A percentile compares a stretch with the other conserved stretches of the same genome.
phyloP scores from a whole-genome alignment of 2,888 invertebrate genomes.

The Nephrotoma guestfalica region DNA sequence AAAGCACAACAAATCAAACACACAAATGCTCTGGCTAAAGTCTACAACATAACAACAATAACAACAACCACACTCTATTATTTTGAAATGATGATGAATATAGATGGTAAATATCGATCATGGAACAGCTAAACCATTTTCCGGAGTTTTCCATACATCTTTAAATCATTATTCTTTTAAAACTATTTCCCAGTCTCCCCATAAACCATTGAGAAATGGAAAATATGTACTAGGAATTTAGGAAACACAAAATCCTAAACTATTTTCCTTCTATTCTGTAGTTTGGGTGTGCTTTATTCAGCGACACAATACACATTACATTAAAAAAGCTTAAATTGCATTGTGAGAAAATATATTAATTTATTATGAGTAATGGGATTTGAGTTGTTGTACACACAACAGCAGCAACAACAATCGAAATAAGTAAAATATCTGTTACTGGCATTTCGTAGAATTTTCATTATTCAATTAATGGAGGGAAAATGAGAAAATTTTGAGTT shows the following conservation, averaged over 20 bases:
- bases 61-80: background rate
- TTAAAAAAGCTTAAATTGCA: background rate
- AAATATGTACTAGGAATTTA: background rate
- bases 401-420: background rate
- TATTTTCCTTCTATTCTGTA: background rate
- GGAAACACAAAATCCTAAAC: background rate
- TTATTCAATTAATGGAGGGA: background rate
- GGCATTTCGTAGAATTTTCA: background rate
- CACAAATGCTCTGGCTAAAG: background rate
- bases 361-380: background rate
- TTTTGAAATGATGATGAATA: background rate
- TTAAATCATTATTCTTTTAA: background rate
- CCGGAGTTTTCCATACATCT: background rate
- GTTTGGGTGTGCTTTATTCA: background rate
- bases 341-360: background rate
- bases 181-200: background rate
- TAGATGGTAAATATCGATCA: background rate
- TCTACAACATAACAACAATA: background rate
- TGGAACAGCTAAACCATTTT: background rate
- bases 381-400: background rate
- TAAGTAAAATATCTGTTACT: background rate
- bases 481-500: background rate
- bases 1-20: background rate
- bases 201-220: background rate
- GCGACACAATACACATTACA: background rate